These are phyloP conservation scores for Coreius guichenoti DNA, from an alignment of 2,797 vertebrate species.

Conservation along the genomic window DNA sequence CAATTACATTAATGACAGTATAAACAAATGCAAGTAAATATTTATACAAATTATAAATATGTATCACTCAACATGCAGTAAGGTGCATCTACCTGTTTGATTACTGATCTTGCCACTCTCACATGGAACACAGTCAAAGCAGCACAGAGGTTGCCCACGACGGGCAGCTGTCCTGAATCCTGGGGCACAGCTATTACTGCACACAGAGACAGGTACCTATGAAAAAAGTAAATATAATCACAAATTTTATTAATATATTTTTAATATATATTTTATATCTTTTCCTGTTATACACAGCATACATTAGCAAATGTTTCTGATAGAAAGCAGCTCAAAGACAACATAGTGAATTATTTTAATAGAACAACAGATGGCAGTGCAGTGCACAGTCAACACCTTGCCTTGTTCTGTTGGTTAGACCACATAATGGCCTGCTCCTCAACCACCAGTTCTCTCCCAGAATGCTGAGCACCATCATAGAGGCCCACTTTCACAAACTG, in stretches of 20 bases:
- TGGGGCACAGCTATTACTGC: conserved; percentile 62
- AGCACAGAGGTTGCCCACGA: conserved; percentile 67
- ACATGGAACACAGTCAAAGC: conserved; percentile 71
- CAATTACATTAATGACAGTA: background rate
- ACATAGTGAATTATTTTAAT: background rate
- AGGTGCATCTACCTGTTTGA: conserved; percentile 61
- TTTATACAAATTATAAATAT: background rate
- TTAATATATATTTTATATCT: background rate
- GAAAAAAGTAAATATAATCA: background rate
- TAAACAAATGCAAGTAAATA: background rate
- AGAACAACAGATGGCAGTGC: conserved; percentile 49
- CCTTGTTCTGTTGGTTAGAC: conserved; percentile 60
- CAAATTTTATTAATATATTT: background rate
- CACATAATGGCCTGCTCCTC: conserved; percentile 60
- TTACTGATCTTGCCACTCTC: conserved; percentile 68
- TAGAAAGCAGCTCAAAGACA: background rate
- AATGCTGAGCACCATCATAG: conserved; percentile 61
- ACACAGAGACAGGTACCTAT: conserved; percentile 63
- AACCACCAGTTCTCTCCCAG: conserved; percentile 62
- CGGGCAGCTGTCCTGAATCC: conserved; percentile 64
- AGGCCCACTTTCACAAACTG: conserved; percentile 65
- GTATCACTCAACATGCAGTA: background rate
- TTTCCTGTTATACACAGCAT: background rate
- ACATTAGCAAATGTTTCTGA: background rate
- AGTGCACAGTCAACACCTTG: conserved; percentile 61